Base-by-base conservation (phyloP, 2,888 invertebrate genomes). In the Piscicola geometra region DNA sequence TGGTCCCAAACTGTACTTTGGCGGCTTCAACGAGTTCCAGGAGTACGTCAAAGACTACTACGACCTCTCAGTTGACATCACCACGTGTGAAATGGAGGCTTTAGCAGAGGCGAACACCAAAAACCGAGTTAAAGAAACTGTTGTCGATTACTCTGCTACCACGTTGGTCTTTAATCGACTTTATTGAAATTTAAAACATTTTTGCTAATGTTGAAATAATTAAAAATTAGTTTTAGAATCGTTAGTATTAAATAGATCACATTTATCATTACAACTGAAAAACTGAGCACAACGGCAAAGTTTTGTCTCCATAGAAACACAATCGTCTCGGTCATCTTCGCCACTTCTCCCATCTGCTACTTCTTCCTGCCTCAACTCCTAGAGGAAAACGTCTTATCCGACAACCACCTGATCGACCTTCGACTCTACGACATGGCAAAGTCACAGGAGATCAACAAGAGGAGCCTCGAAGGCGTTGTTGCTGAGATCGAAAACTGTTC, bases 1-100 rank as follows among this genome's bases (percentile, higher is more conserved):
- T 35, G 85, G 86, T 18, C 85, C 85, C 78, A 85, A 85, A 36
- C 81, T 84, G n/a, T 80, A 84, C 3, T 83, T 86, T 64, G 86
- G 85, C 35, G 85, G 83, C 21, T 82, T 83, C 3, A 86, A 84
- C 79, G 85, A 86, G 60, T 86, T 86, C 74, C 78, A 85, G 79
- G 85, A 86, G 76, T 82, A 82, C 74, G 81, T 78, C 12, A 70
- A 81, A 47, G 82, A 81, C 0, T 86, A 86, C 78, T 86, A 86
- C 78, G 83, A 82, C 21, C 76, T 84, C 2, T 81, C 82, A 75
- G 83, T 84, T 15, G 76, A 79, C 2, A 79, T 84, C 71, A 78
- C 78, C 41, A 84, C 83, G 73, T 76, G 80, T 69, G 82, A 84
- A 77, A 83, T 84, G 83, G 71, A 56, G 2, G 81, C 81, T 67